Conservation (phyloP, 2,888 invertebrate species). For the Itoplectis maculator region DNA sequence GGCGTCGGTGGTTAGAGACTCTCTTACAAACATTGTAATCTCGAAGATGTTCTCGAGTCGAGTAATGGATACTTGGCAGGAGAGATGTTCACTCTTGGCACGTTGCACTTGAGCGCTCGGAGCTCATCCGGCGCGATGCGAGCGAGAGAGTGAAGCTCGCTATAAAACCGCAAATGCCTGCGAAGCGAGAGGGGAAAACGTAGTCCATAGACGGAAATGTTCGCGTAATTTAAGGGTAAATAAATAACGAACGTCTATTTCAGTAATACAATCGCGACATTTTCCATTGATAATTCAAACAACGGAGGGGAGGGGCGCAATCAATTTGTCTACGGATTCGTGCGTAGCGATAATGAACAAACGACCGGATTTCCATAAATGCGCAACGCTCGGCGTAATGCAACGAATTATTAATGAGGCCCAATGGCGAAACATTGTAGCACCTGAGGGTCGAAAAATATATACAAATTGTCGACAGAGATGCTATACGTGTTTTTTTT, state of each 20-base stretch:
- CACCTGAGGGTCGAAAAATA: neutral
- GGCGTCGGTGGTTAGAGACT: conserved; percentile 20
- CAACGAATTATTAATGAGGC: conserved; percentile 37
- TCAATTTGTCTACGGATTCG: conserved; percentile 19
- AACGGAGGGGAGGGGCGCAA: conserved; percentile 1
- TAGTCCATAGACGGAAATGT: conserved; percentile 4
- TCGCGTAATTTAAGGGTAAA: conserved; percentile 11
- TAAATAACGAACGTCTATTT: conserved; percentile 31
- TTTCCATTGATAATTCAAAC: conserved; percentile 21
- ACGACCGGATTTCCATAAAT: conserved; percentile 40
- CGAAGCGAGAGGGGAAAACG: neutral
- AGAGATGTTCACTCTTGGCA: conserved; percentile 10
- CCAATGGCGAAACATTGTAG: conserved; percentile 9
- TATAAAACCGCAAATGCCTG: neutral
- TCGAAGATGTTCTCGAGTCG: conserved; percentile 46
- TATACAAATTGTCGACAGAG: neutral
- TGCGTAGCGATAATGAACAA: conserved; percentile 29
- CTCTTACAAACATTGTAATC: conserved; percentile 57
- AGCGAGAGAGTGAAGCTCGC: conserved; percentile 6
- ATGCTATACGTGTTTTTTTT: neutral
- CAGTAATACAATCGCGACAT: conserved; percentile 17
- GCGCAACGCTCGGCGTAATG: neutral
- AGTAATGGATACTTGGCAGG: conserved; percentile 44
- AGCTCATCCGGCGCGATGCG: neutral
- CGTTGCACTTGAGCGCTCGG: conserved; percentile 32